phyloP scores from a whole-genome alignment of 2,113 vertebrate genomes.

The Rhabdomys dilectus region DNA sequence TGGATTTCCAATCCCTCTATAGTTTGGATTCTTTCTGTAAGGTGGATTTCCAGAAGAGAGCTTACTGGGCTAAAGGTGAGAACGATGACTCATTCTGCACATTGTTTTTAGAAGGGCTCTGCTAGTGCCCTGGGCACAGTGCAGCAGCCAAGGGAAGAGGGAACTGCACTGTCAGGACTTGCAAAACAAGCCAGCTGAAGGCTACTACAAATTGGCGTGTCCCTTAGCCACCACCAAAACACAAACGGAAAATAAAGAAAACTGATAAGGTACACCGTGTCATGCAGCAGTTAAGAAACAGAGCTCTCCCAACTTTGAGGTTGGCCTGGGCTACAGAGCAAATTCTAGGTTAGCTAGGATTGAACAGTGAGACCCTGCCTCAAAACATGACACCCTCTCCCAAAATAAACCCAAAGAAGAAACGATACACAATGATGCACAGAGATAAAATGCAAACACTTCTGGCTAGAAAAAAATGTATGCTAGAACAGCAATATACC shows the following conservation, averaged over 20 bases:
- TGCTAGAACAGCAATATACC: neutral
- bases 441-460: conserved; percentile 23
- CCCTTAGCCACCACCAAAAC: neutral
- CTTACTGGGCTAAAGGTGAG: neutral
- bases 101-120: neutral
- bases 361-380: neutral
- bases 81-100: neutral
- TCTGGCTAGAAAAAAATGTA: neutral
- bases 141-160: neutral
- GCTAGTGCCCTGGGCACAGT: neutral
- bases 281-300: neutral
- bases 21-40: neutral
- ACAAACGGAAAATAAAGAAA: conserved; percentile 32
- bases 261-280: no score
- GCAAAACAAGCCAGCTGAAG: neutral
- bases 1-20: neutral
- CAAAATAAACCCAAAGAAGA: neutral
- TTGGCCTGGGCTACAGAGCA: neutral
- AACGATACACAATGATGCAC: neutral
- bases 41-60: neutral
- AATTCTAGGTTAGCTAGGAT: neutral
- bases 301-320: neutral
- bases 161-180: neutral
- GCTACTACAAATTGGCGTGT: neutral
- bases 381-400: neutral